Base-by-base conservation (phyloP, 2,888 invertebrate species). In the Trachelus tabidus region DNA sequence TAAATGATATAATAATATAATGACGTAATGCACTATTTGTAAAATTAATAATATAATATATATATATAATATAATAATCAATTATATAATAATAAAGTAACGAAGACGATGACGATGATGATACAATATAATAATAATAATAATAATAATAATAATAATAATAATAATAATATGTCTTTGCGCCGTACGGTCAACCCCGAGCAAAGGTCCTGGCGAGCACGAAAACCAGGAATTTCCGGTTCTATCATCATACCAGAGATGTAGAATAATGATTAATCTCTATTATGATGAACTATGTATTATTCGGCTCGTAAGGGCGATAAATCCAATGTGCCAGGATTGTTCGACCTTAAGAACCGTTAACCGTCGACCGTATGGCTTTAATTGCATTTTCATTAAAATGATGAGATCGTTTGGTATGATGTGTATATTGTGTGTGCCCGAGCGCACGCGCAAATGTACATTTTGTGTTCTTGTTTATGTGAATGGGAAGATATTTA, bases 371-470 rank as follows among this genome's bases (percentile, higher is more conserved):
- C 82, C 85, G 82, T 82, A 87, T 86, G 81, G 81, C 82, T 84
- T 83, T 80, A 84, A 87, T 89, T 89, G 87, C 86, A 85, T 86
- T 90, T 89, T 80, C 83, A 87, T 88, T 88, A 87, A 75, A 86
- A 89, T 89, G 88, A 89, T 90, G 90, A 90, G 90, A 90, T 90
- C 90, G 89, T 90, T 90, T 89, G 90, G 90, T 89, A 90, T 89
- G 85, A 89, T 86, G 31, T 56, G 23, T 71, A 71, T 71, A 71
- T 71, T 71, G 82, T 34, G 34, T 85, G 89, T 89, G 56, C 89
- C 89, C 90, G 89, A 89, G 88, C 86, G 85, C 84, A 85, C 71
- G 79, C 80, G 68, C 23, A 56, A 40, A 23, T 56, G 56, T 56
- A 56, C 56, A 23, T 56, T 23, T 23, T 56, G 23, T 56, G 56